Conservation (phyloP, 2,888 invertebrate species). For the Nematopogon swammerdamellus region DNA sequence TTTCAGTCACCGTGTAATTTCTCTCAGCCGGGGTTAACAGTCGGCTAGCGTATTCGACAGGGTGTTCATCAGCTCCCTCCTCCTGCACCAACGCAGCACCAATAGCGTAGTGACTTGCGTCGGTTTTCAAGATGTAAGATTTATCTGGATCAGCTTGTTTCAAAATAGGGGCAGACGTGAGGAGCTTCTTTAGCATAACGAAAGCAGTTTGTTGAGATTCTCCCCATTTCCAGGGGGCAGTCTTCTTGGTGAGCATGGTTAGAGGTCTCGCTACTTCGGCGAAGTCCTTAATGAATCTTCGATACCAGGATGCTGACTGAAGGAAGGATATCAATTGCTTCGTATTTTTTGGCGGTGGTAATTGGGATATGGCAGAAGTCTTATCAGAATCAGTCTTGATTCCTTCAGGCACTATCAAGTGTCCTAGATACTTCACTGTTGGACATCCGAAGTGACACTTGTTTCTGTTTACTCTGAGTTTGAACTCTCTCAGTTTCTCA, state of each 20-base stretch:
- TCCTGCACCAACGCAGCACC: slow-evolving; percentile 17
- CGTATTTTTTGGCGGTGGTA: slow-evolving; percentile 13
- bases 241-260: slow-evolving; percentile 15
- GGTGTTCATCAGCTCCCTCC: slow-evolving; percentile 14
- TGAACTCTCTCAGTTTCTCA: slow-evolving; percentile 8
- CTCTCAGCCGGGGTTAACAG: not conserved
- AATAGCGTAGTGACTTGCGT: slow-evolving; percentile 18
- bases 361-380: slow-evolving; percentile 14
- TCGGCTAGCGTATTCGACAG: slow-evolving; percentile 15
- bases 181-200: slow-evolving; percentile 8
- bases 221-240: slow-evolving; percentile 11
- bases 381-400: slow-evolving; percentile 17
- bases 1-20: too few species aligned
- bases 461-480: slow-evolving; percentile 10
- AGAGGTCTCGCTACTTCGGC: slow-evolving; percentile 13
- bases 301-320: slow-evolving; percentile 18
- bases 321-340: slow-evolving; percentile 17
- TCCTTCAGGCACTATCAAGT: slow-evolving; percentile 15
- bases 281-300: too few species aligned
- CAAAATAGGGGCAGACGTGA: slow-evolving; percentile 13
- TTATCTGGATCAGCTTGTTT: slow-evolving; percentile 12
- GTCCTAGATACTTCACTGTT: slow-evolving; percentile 15
- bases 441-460: slow-evolving; percentile 14
- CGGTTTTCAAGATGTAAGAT: slow-evolving; percentile 15
- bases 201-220: slow-evolving; percentile 8